Evolutionary conservation across 2,797 vertebrate species (phyloP).

Genomic region (Phalanger gymnotis): DNA sequence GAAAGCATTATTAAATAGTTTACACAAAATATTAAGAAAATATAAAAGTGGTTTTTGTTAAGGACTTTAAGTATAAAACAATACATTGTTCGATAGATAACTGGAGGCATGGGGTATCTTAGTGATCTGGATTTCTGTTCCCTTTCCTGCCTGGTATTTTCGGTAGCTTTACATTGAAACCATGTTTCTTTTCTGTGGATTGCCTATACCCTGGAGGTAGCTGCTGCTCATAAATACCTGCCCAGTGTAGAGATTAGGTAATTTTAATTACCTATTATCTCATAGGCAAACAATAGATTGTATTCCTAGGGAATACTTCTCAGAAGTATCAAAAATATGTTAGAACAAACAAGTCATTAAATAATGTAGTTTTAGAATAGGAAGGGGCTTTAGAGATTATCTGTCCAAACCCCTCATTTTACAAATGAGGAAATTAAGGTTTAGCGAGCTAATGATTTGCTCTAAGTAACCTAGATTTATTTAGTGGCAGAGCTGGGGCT

Average conservation of each 20-base stretch:
- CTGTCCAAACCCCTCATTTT: not conserved
- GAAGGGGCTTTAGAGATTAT: not conserved
- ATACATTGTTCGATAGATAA: not conserved
- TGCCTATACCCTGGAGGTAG: not conserved
- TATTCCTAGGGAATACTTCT: slow-evolving; percentile 30
- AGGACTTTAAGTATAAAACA: slow-evolving; percentile 13
- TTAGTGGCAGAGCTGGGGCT: not conserved
- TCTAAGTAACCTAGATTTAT: not conserved
- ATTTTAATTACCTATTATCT: slow-evolving; percentile 42
- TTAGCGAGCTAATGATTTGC: not conserved
- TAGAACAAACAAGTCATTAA: not conserved
- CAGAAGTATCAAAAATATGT: not conserved
- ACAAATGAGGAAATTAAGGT: not conserved
- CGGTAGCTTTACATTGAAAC: not conserved
- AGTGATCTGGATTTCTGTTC: not conserved
- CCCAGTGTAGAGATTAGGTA: not conserved
- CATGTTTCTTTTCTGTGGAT: not conserved
- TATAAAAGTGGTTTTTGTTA: not conserved
- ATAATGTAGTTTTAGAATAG: not conserved
- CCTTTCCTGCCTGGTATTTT: not conserved
- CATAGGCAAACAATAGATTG: slow-evolving; percentile 5
- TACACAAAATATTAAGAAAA: not conserved
- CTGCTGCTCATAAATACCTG: not conserved
- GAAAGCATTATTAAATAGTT: not conserved
- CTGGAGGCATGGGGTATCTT: not conserved